Conservation (phyloP, 1,140 invertebrate species). For the Microplitis mediator region DNA sequence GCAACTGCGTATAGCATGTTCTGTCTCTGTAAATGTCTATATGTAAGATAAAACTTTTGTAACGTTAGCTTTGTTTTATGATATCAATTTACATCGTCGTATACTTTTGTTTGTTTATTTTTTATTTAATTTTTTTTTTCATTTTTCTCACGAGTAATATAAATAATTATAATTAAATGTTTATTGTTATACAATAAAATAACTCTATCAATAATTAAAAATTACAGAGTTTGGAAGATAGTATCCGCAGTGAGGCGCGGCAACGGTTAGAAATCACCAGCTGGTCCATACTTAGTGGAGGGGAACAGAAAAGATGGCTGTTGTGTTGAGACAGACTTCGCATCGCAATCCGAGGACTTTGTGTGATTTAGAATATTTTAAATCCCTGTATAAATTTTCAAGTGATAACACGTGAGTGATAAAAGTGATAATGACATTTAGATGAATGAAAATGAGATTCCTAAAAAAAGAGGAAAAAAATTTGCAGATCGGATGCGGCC, state of each 20-base stretch:
- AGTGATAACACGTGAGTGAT: constrained; percentile 30
- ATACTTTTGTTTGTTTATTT: background rate
- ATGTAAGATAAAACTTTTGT: too few relatives aligned
- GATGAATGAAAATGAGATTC: background rate
- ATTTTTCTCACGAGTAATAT: background rate
- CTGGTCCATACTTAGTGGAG: constrained; percentile 10
- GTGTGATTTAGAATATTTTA: constrained; percentile 30
- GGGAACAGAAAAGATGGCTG: constrained; percentile 24
- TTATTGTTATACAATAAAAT: background rate
- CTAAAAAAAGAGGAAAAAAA: constrained; percentile 1
- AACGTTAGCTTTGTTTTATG: too few relatives aligned
- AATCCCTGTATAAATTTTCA: constrained; percentile 28
- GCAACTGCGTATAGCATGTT: too few relatives aligned
- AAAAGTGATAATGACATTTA: constrained; percentile 18
- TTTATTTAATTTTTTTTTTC: too few relatives aligned
- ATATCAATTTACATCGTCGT: background rate
- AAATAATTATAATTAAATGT: background rate
- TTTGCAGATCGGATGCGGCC: constrained; percentile 42
- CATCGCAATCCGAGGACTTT: constrained; percentile 41
- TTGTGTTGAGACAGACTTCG: constrained; percentile 34
- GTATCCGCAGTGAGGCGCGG: constrained; percentile 15
- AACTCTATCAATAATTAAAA: background rate
- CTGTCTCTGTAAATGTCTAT: too few relatives aligned
- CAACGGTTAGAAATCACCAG: background rate
- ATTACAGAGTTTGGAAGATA: background rate